Evolutionary conservation across 2,888 invertebrate species (phyloP).

Genomic region (Athetis lepigone): DNA sequence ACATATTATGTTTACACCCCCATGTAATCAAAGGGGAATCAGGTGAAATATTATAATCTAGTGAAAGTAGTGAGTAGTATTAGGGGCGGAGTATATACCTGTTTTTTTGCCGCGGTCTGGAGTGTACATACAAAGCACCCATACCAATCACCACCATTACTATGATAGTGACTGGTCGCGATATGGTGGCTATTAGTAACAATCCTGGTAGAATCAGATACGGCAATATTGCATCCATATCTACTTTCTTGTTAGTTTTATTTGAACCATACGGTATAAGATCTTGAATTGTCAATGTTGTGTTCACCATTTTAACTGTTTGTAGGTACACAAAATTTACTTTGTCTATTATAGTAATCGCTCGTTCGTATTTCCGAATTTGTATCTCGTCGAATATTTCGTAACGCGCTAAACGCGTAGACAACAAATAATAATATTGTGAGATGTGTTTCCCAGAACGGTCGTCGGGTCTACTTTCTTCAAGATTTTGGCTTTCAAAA

Average conservation of each 20-base stretch:
- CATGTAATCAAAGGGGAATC: background rate
- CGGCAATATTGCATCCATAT: conserved; percentile 81
- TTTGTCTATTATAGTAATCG: background rate
- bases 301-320: conserved; percentile 69
- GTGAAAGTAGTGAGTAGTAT: conserved; percentile 40
- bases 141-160: conserved; percentile 84
- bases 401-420: background rate
- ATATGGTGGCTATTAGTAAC: conserved; percentile 79
- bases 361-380: conserved; percentile 10
- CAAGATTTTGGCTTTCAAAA: background rate
- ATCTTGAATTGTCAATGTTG: conserved; percentile 79
- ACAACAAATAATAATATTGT: background rate
- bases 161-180: conserved; percentile 78
- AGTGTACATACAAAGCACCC: conserved; percentile 83
- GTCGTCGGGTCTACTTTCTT: no score
- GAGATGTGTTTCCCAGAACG: no score
- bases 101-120: conserved; percentile 86
- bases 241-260: conserved; percentile 79
- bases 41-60: conserved; percentile 24
- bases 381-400: conserved; percentile 22
- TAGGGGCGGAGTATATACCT: conserved; percentile 77
- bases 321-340: conserved; percentile 9
- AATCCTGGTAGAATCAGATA: conserved; percentile 83
- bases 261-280: conserved; percentile 73
- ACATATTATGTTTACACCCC: background rate